Evolutionary conservation across 2,113 vertebrate genomes (phyloP).

Genomic region (Leptodactylus fuscus): DNA sequence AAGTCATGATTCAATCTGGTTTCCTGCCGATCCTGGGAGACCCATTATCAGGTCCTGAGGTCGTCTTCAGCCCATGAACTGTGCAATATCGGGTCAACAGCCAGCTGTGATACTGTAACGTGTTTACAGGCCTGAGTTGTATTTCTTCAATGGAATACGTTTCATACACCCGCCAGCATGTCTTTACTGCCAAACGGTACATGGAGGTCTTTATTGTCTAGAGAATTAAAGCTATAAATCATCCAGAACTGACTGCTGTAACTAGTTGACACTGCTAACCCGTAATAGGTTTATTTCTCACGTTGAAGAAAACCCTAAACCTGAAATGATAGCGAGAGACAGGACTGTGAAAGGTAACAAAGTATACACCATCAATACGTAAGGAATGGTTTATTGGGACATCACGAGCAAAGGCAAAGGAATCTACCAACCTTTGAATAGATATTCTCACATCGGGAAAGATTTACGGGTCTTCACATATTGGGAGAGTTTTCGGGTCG

Average conservation of each 20-base stretch:
- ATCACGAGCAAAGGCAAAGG: too few relatives aligned
- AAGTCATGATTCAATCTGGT: neutral
- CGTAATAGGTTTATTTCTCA: neutral
- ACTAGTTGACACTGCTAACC: neutral
- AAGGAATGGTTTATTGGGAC: too few relatives aligned
- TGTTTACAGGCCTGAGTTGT: neutral
- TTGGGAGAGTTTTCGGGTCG: too few relatives aligned
- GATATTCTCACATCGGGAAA: too few relatives aligned
- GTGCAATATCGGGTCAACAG: neutral
- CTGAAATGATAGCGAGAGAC: neutral
- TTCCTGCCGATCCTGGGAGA: neutral
- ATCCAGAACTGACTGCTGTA: neutral
- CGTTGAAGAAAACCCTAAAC: neutral
- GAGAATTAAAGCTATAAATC: slow-evolving; percentile 17
- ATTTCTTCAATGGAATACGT: neutral
- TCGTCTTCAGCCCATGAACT: neutral
- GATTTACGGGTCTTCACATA: too few relatives aligned
- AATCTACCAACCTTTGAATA: too few relatives aligned
- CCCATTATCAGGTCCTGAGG: neutral
- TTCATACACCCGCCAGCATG: neutral
- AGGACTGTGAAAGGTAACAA: neutral
- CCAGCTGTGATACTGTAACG: neutral
- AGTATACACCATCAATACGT: too few relatives aligned
- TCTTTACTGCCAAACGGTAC: neutral
- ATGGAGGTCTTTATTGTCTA: neutral